Conservation (phyloP, 1,140 invertebrate species). For the Leptinotarsa texana region DNA sequence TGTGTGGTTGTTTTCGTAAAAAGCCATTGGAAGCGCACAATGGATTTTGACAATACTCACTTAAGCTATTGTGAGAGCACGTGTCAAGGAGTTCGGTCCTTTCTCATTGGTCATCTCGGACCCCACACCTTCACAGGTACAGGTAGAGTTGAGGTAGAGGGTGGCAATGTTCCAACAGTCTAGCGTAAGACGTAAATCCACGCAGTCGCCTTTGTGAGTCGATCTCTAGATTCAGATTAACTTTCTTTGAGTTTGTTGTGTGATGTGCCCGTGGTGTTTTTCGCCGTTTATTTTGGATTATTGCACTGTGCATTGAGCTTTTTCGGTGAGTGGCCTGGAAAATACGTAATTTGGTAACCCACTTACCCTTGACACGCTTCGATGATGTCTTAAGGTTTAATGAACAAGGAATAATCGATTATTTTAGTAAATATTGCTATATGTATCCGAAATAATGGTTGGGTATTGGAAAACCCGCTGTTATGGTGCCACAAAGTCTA, state of each 20-base stretch:
- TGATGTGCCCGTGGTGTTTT: slow-evolving; percentile 18
- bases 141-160: slow-evolving; percentile 22
- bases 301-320: not conserved
- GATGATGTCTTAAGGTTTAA: too few species aligned
- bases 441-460: too few species aligned
- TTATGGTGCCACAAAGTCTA: too few species aligned
- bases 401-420: too few species aligned
- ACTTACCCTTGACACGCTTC: too few species aligned
- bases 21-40: slow-evolving; percentile 20
- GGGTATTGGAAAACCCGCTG: too few species aligned
- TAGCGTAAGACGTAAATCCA: slow-evolving; percentile 10
- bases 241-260: slow-evolving; percentile 13
- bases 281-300: slow-evolving; percentile 11
- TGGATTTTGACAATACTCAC: slow-evolving; percentile 25
- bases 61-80: slow-evolving; percentile 28
- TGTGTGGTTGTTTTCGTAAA: slow-evolving; percentile 27
- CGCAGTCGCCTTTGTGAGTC: slow-evolving; percentile 8
- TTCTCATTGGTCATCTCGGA: slow-evolving; percentile 20
- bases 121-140: slow-evolving; percentile 28
- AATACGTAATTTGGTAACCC: too few species aligned
- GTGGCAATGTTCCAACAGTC: slow-evolving; percentile 26
- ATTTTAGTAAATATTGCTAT: too few species aligned
- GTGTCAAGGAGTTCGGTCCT: slow-evolving; percentile 17
- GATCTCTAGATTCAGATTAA: slow-evolving; percentile 4
- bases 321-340: not conserved